Evolutionary conservation across 2,113 vertebrate genomes (phyloP).

Genomic region (Paramisgurnus dabryanus): DNA sequence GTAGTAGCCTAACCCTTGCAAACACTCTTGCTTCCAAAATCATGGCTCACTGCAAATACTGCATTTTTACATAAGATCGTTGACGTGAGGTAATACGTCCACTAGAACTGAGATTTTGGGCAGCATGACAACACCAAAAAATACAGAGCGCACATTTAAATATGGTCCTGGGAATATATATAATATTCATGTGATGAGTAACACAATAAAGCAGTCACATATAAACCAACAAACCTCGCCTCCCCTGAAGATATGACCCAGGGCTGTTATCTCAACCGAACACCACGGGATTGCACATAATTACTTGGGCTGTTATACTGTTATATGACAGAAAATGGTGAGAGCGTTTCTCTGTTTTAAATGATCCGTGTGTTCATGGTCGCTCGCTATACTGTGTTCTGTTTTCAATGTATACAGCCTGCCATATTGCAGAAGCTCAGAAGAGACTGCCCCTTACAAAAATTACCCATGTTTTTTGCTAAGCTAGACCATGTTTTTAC

Average conservation of each 20-base stretch:
- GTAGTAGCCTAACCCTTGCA: too few relatives aligned
- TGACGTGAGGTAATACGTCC: too few relatives aligned
- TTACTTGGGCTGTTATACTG: not conserved
- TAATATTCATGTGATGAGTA: not conserved
- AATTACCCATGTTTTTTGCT: not conserved
- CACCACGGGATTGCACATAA: not conserved
- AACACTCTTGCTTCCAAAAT: too few relatives aligned
- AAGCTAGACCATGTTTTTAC: too few relatives aligned
- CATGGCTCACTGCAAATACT: too few relatives aligned
- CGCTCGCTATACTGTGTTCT: not conserved
- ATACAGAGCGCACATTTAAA: too few relatives aligned
- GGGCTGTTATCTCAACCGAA: not conserved
- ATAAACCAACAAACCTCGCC: not conserved
- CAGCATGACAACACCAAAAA: too few relatives aligned
- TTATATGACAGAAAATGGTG: not conserved
- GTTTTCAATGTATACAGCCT: conserved; percentile 19
- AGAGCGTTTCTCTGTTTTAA: not conserved
- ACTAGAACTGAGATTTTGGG: too few relatives aligned
- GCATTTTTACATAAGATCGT: too few relatives aligned
- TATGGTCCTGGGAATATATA: too few relatives aligned
- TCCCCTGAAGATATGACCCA: not conserved
- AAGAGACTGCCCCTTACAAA: too few relatives aligned
- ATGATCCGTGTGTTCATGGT: not conserved
- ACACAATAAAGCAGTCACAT: not conserved
- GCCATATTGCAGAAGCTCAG: not conserved